Conservation (phyloP, 2,113 vertebrate species). For the Cygnus atratus region DNA sequence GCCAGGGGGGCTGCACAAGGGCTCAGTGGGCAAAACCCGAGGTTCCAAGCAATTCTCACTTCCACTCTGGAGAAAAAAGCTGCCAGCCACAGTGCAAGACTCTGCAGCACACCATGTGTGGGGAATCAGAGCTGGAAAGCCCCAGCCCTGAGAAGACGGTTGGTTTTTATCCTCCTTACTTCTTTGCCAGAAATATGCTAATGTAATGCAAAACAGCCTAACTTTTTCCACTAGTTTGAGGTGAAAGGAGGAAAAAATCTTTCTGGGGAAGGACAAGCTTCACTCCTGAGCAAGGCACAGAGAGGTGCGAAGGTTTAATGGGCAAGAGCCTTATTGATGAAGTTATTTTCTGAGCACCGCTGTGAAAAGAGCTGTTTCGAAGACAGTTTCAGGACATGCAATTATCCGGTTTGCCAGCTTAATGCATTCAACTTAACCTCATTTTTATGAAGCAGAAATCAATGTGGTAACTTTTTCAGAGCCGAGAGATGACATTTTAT, state of each 20-base stretch:
- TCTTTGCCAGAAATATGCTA: neutral
- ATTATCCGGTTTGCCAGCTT: slow-evolving; percentile 69
- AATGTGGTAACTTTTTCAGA: slow-evolving; percentile 37
- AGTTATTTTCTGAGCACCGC: slow-evolving; percentile 60
- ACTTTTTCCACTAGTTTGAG: neutral
- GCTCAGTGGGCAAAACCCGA: neutral
- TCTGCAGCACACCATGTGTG: neutral
- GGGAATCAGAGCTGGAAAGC: neutral
- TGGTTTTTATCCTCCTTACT: neutral
- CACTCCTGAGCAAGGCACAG: neutral
- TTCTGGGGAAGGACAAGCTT: neutral
- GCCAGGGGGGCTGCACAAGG: fast-evolving
- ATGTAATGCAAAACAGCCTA: neutral
- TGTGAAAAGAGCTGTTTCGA: slow-evolving; percentile 63
- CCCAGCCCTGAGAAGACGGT: neutral
- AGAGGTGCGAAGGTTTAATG: slow-evolving; percentile 8
- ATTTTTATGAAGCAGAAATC: slow-evolving; percentile 58
- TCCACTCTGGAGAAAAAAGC: neutral
- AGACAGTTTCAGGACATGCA: slow-evolving; percentile 66
- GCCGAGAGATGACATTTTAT: slow-evolving; percentile 17
- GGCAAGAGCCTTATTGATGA: slow-evolving; percentile 46
- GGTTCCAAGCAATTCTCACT: neutral
- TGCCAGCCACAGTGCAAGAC: neutral
- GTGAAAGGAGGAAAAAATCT: neutral
- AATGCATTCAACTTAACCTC: slow-evolving; percentile 71